These are phyloP conservation scores for Lagocephalus sceleratus DNA, from an alignment of 2,797 vertebrate species.

Conservation along the genomic window DNA sequence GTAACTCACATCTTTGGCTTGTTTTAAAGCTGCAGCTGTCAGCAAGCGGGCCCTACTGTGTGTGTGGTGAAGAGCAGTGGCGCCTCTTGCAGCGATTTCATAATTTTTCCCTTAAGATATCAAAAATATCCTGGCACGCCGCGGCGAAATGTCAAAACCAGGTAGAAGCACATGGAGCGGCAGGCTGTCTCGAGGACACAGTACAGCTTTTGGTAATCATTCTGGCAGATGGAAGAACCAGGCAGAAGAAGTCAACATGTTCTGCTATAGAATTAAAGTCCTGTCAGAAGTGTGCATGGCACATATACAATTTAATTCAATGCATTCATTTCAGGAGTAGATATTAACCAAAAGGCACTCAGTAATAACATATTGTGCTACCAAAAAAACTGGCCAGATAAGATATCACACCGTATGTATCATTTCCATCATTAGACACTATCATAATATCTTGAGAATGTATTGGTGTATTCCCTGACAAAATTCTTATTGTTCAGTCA, in stretches of 20 bases:
- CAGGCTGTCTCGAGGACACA: conserved; percentile 29
- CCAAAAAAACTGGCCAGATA: no score
- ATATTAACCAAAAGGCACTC: no score
- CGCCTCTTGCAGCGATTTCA: conserved; percentile 1
- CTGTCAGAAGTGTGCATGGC: background rate
- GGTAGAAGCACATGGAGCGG: conserved; percentile 25
- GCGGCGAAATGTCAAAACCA: conserved; percentile 27
- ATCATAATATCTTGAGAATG: no score
- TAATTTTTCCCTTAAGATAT: conserved; percentile 4
- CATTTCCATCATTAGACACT: no score
- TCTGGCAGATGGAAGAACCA: conserved; percentile 48
- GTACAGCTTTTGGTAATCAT: conserved; percentile 36
- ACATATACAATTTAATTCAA: no score
- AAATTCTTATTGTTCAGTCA: no score
- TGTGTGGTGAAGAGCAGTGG: conserved; percentile 2
- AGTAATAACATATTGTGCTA: no score
- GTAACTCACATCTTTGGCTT: conserved; percentile 2
- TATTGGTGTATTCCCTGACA: no score
- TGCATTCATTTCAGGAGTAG: no score
- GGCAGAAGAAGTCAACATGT: conserved; percentile 37
- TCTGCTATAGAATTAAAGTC: conserved; percentile 34
- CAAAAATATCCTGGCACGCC: conserved; percentile 12
- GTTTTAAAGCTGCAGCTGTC: background rate
- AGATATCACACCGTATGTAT: no score
- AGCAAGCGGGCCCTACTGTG: background rate